Conservation (phyloP, 2,888 invertebrate genomes). For the Cephalotes varians region DNA sequence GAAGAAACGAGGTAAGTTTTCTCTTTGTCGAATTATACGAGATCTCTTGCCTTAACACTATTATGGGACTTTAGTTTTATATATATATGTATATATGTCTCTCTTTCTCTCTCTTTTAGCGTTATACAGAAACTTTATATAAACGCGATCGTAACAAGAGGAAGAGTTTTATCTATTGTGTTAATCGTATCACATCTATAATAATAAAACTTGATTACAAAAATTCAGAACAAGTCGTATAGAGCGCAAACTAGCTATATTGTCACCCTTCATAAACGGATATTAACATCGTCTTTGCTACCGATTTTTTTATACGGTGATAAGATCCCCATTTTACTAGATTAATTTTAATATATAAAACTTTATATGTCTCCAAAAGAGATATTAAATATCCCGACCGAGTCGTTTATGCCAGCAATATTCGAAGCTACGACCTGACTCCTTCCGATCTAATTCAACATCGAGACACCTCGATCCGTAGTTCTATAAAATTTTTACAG, state of each 20-base stretch:
- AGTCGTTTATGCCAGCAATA: background rate
- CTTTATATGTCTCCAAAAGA: background rate
- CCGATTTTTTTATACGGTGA: background rate
- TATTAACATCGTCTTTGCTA: background rate
- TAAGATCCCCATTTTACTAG: background rate
- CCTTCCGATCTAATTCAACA: background rate
- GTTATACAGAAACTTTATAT: background rate
- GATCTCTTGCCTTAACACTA: constrained; percentile 64
- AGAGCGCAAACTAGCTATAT: background rate
- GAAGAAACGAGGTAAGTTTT: constrained; percentile 37
- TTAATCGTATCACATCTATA: background rate
- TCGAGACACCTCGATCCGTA: background rate
- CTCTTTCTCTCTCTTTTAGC: background rate
- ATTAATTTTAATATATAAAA: constrained; percentile 26
- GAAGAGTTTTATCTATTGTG: background rate
- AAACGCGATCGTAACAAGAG: background rate
- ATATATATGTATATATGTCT: too few relatives aligned
- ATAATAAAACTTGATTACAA: background rate
- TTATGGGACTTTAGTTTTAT: constrained; percentile 2
- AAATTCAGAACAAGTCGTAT: background rate
- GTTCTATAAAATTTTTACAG: constrained; percentile 26
- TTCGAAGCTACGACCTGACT: background rate
- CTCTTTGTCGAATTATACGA: constrained; percentile 72
- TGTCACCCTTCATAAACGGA: background rate
- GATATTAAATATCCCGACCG: constrained; percentile 15